These are phyloP conservation scores for Chrysochloris asiatica DNA, from an alignment of 2,113 vertebrate species.

Conservation along the genomic window DNA sequence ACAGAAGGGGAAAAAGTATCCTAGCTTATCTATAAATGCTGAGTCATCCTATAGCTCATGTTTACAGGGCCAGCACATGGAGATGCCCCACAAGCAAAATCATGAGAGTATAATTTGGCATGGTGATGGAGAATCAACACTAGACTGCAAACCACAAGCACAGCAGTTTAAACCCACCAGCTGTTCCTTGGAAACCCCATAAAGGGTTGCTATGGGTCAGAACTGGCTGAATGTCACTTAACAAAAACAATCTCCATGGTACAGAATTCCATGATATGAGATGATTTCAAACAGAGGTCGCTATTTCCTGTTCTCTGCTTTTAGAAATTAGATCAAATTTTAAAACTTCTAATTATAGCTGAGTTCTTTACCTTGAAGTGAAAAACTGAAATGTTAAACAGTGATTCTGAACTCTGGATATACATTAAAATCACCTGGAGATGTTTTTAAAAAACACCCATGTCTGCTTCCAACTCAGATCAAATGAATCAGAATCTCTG, in stretches of 20 bases:
- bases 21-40: neutral
- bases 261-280: neutral
- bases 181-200: too few species aligned
- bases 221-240: too few species aligned
- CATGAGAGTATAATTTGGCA: too few species aligned
- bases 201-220: too few species aligned
- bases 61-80: neutral
- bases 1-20: neutral
- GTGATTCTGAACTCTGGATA: neutral
- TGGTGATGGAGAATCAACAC: too few species aligned
- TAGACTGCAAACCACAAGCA: too few species aligned
- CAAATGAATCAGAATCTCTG: neutral
- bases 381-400: neutral
- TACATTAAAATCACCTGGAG: neutral
- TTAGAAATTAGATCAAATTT: conserved; percentile 23
- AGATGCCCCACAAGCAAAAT: neutral
- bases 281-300: neutral
- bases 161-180: too few species aligned
- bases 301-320: conserved; percentile 11
- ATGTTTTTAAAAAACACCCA: neutral
- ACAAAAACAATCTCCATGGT: too few species aligned
- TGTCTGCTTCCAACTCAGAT: neutral
- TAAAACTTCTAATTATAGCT: conserved; percentile 5
- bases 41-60: too few species aligned
- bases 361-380: neutral